Conservation (phyloP, 2,888 invertebrate species). For the Polyommatus iphigenia region DNA sequence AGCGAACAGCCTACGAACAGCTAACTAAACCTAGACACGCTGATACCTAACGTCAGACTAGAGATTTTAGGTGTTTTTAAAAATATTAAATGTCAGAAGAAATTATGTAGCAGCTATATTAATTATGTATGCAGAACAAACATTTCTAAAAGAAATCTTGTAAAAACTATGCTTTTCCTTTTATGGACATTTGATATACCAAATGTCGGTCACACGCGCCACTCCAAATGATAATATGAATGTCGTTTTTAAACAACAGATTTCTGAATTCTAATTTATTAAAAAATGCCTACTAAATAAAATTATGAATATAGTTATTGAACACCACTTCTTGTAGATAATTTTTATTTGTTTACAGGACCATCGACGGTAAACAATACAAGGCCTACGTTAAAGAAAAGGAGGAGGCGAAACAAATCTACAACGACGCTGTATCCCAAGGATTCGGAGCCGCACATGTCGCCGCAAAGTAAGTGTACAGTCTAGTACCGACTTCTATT, state of each 20-base stretch:
- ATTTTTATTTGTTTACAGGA: conserved; percentile 58
- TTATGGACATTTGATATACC: not conserved
- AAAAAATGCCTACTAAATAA: too few relatives aligned
- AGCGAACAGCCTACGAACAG: too few relatives aligned
- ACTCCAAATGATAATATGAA: not conserved
- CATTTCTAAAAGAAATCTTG: conserved; percentile 4
- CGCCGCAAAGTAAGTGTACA: conserved; percentile 73
- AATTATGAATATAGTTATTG: too few relatives aligned
- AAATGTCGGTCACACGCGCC: not conserved
- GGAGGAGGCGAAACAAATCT: conserved; percentile 81
- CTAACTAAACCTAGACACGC: too few relatives aligned
- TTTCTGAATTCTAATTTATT: not conserved
- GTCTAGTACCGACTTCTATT: conserved; percentile 20
- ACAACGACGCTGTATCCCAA: conserved; percentile 77
- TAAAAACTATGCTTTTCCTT: not conserved
- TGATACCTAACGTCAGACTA: too few relatives aligned
- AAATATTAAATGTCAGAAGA: too few relatives aligned
- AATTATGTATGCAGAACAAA: conserved; percentile 6
- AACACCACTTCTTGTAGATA: not conserved
- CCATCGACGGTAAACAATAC: conserved; percentile 81
- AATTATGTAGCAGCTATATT: not conserved
- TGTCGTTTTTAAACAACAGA: not conserved
- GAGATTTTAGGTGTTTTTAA: too few relatives aligned
- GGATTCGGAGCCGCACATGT: conserved; percentile 83
- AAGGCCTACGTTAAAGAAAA: conserved; percentile 84